A percentile compares a stretch with the other conserved stretches of the same genome.
phyloP scores from a whole-genome alignment of 2,113 vertebrate genomes.

The Nesogale talazaci region DNA sequence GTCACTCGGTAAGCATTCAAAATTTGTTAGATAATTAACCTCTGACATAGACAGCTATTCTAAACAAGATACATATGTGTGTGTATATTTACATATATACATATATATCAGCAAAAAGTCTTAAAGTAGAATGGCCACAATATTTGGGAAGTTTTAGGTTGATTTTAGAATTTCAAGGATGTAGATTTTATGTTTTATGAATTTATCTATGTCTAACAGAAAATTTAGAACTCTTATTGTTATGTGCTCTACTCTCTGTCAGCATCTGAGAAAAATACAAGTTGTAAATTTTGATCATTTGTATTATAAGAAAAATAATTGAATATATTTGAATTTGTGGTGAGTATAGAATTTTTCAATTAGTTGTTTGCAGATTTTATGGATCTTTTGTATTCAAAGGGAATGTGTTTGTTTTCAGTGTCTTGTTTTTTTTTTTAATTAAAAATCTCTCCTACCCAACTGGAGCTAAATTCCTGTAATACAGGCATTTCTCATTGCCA shows the following conservation, averaged over 20 bases:
- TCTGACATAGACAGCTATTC: not conserved
- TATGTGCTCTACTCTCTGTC: not conserved
- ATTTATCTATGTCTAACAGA: not conserved
- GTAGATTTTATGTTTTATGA: not conserved
- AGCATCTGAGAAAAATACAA: not conserved
- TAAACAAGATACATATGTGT: too few species aligned
- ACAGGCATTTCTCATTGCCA: not conserved
- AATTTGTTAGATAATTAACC: constrained; percentile 71
- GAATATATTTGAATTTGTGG: not conserved
- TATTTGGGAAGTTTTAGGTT: not conserved
- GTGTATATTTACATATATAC: too few species aligned
- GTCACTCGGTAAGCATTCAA: constrained; percentile 55
- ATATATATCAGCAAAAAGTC: not conserved
- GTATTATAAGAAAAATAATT: not conserved
- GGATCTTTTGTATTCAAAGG: not conserved
- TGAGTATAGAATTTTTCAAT: not conserved
- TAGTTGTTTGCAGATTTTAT: not conserved
- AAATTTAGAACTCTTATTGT: not conserved
- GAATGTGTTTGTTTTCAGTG: not conserved
- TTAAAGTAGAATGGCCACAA: not conserved
- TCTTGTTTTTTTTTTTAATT: not conserved
- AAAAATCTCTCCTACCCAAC: not conserved
- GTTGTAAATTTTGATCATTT: not conserved
- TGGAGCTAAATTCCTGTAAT: not conserved
- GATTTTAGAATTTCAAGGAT: not conserved